Evolutionary conservation across 2,113 vertebrate species (phyloP).

Genomic region (Oreochromis spilurus): DNA sequence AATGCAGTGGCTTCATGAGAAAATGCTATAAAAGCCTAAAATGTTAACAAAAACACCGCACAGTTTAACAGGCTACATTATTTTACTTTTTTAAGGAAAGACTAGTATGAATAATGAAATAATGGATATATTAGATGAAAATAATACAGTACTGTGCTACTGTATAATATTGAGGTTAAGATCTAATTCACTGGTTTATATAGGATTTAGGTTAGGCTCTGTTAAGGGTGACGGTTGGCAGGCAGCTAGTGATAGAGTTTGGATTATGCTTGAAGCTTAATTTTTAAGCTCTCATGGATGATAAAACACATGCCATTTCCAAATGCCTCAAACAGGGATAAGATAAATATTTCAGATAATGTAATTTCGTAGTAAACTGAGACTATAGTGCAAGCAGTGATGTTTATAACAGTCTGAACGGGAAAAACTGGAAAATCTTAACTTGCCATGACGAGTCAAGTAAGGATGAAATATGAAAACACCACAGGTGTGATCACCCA

Average conservation of each 20-base stretch:
- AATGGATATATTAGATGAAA: background rate
- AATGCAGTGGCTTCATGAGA: background rate
- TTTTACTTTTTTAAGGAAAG: background rate
- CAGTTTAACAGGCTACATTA: background rate
- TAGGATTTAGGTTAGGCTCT: conserved; percentile 53
- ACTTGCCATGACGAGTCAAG: background rate
- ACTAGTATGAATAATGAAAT: background rate
- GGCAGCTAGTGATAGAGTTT: conserved; percentile 52
- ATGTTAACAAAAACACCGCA: background rate
- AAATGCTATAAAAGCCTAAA: background rate
- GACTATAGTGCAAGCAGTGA: background rate
- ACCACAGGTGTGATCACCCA: conserved; percentile 10
- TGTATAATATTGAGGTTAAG: conserved; percentile 40
- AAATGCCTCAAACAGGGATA: conserved; percentile 38
- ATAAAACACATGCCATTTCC: conserved; percentile 64
- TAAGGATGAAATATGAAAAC: background rate
- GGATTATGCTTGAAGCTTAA: conserved; percentile 65
- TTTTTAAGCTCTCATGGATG: conserved; percentile 64
- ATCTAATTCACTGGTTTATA: conserved; percentile 58
- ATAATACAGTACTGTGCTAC: conserved; percentile 2
- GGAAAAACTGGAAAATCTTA: background rate
- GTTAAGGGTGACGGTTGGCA: conserved; percentile 62
- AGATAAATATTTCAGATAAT: conserved; percentile 37
- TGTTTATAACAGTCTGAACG: background rate
- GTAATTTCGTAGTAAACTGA: background rate